Evolutionary conservation across 92 coral and sea anemone species (phyloP), one percentile per base, ranked within the genome.

Genomic region (Zoanthus sansibaricus): DNA sequence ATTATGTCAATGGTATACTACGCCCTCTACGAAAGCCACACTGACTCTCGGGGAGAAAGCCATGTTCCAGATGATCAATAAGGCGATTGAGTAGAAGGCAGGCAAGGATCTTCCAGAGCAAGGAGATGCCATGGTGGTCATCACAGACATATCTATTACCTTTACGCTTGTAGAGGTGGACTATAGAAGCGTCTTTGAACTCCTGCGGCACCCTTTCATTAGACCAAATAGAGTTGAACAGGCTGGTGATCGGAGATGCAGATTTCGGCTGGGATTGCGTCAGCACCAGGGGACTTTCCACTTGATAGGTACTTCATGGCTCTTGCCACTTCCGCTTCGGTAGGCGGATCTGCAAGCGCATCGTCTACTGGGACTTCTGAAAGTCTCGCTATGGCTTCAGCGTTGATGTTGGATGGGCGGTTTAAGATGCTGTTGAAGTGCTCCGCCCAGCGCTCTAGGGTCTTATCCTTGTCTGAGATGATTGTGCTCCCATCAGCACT

Each of bases 1-100:
- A 87, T 71, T 88, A 90, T 90, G 71, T 91, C 91, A 25, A 25
- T 25, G 76, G 49, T 2, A 89, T 82, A 31, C 91, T 75, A 3
- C 86, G 20, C 12, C 90, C 93, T 14, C 52, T 56, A 14, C 89
- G 75, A 17, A 83, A 91, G 21, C 89, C 93, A 69, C 88, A 87
- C 74, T 76, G 88, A 31, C 86, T 74, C 66, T 91, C 91, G 3
- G 91, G 86, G 42, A 87, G 82, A 37, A 87, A 64, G 61, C 68
- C 76, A 10, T 47, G 64, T 45, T 62, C 93, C 30, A 87, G 76
- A 74, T 73, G 85, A 1, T 32, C 47, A 12, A 4, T 51, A 45
- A 91, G 86, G 14, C 94, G 76, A 52, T 82, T 91, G 10, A 87
- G 86, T 45, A 91, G 30, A 17, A 84, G 71, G 11, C 87, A 16